Conservation (phyloP, 1,140 invertebrate species). For the Drosophila kohkoa region DNA sequence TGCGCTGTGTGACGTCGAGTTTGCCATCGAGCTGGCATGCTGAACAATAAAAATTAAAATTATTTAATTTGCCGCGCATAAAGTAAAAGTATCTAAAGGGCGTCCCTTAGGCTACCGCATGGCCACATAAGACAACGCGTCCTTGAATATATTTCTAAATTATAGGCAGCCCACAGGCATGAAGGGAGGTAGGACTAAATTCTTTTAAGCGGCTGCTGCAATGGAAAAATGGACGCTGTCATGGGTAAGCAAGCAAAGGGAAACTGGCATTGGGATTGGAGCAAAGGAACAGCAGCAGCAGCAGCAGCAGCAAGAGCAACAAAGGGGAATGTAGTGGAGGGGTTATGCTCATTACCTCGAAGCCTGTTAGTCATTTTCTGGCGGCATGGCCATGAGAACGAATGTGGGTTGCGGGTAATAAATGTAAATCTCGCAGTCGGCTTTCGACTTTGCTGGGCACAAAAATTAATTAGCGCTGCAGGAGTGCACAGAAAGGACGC, state of each 20-base stretch:
- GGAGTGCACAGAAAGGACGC: slow-evolving; percentile 62
- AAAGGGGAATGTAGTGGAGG: neutral
- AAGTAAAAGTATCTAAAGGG: slow-evolving; percentile 72
- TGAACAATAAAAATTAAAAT: slow-evolving; percentile 83
- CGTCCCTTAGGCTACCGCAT: slow-evolving; percentile 54
- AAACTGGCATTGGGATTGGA: slow-evolving; percentile 5
- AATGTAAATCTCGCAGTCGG: slow-evolving; percentile 73
- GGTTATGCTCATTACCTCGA: slow-evolving; percentile 64
- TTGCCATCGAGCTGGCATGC: slow-evolving; percentile 37
- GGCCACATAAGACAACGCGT: slow-evolving; percentile 55
- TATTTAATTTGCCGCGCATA: slow-evolving; percentile 82
- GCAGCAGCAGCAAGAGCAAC: neutral
- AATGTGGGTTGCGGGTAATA: slow-evolving; percentile 66
- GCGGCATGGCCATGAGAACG: slow-evolving; percentile 11
- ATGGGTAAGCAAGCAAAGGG: slow-evolving; percentile 13
- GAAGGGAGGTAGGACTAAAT: neutral
- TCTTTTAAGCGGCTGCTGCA: slow-evolving; percentile 33
- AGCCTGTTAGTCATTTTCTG: slow-evolving; percentile 62
- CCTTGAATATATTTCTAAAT: slow-evolving; percentile 59
- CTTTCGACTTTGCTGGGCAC: slow-evolving; percentile 62
- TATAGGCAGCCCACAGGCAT: slow-evolving; percentile 3
- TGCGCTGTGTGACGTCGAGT: neutral
- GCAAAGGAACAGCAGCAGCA: neutral
- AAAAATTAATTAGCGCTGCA: slow-evolving; percentile 83
- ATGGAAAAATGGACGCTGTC: slow-evolving; percentile 8